These are phyloP conservation scores for Semnornis frantzii DNA, from an alignment of 2,113 vertebrate species.

Conservation along the genomic window DNA sequence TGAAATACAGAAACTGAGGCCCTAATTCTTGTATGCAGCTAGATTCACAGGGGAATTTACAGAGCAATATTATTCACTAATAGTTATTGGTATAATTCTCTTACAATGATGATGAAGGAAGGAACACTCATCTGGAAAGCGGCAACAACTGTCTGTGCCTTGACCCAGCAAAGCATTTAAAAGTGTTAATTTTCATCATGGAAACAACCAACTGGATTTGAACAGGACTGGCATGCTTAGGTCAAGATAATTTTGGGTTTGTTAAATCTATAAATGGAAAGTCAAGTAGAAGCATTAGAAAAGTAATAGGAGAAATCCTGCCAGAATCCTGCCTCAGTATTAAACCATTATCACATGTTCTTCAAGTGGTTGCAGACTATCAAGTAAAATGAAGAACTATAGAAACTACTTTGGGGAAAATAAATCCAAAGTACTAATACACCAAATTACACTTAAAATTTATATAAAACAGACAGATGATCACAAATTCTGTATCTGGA, in stretches of 20 bases:
- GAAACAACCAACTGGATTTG: slow-evolving; percentile 43
- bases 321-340: slow-evolving; percentile 8
- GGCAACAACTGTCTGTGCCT: neutral
- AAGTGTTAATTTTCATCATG: slow-evolving; percentile 33
- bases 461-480: neutral
- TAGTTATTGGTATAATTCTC: slow-evolving; percentile 44
- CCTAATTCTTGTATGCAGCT: neutral
- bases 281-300: slow-evolving; percentile 2
- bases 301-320: slow-evolving; percentile 18
- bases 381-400: neutral
- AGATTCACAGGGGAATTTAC: neutral
- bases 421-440: neutral
- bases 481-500: neutral
- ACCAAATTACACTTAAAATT: neutral
- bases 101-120: slow-evolving; percentile 16
- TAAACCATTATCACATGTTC: neutral
- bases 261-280: neutral
- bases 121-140: slow-evolving; percentile 25
- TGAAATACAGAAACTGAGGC: neutral
- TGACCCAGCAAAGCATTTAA: slow-evolving; percentile 27
- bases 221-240: neutral
- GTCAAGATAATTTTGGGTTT: slow-evolving; percentile 27
- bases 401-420: neutral
- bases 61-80: slow-evolving; percentile 23
- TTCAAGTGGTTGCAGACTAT: neutral